Conservation (phyloP, 2,888 invertebrate species). For the Automeris io region DNA sequence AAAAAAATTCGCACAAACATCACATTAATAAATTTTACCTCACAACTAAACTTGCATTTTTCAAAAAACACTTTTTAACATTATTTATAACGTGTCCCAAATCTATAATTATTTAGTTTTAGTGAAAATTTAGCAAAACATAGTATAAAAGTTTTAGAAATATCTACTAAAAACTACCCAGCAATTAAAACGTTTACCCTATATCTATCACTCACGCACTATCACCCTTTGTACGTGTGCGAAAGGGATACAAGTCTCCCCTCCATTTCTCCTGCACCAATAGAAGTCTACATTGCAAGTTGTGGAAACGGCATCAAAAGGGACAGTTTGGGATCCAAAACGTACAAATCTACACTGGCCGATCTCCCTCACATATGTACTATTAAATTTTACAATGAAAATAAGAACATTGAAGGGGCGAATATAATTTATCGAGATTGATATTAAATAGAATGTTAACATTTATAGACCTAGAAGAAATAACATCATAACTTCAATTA, state of each 20-base stretch:
- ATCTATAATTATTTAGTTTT: slow-evolving; percentile 48
- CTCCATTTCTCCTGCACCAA: slow-evolving; percentile 52
- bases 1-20: slow-evolving; percentile 26
- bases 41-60: slow-evolving; percentile 40
- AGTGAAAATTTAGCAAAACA: slow-evolving; percentile 77
- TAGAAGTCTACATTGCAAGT: slow-evolving; percentile 24
- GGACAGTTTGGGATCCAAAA: slow-evolving; percentile 16
- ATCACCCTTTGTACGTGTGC: slow-evolving; percentile 43
- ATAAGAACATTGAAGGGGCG: slow-evolving; percentile 1
- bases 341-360: slow-evolving; percentile 27
- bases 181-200: slow-evolving; percentile 66
- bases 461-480: slow-evolving; percentile 1
- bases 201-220: slow-evolving; percentile 71
- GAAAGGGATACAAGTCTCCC: slow-evolving; percentile 39
- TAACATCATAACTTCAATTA: neutral
- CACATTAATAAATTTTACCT: slow-evolving; percentile 35
- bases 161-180: slow-evolving; percentile 70
- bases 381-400: slow-evolving; percentile 5
- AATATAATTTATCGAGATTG: slow-evolving; percentile 12
- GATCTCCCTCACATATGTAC: slow-evolving; percentile 16
- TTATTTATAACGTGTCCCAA: slow-evolving; percentile 65
- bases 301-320: slow-evolving; percentile 7
- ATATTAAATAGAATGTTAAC: slow-evolving; percentile 6
- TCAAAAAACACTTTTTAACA: slow-evolving; percentile 42
- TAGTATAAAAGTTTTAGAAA: slow-evolving; percentile 76